These are phyloP conservation scores for Ptilonorhynchus violaceus DNA, from an alignment of 2,113 vertebrate genomes.

Conservation along the genomic window DNA sequence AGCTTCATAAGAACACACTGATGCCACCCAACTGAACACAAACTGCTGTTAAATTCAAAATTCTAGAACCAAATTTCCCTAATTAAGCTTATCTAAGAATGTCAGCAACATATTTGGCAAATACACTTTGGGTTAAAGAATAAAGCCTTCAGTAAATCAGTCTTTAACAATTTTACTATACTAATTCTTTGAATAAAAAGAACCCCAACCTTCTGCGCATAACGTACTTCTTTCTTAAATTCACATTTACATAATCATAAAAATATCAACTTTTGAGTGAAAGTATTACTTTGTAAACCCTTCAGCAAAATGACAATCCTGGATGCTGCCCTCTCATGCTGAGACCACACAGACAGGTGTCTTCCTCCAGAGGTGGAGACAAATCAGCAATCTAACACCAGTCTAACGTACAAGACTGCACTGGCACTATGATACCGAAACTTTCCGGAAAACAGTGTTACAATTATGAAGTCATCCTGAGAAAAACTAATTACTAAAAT, in stretches of 20 bases:
- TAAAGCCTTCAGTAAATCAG: not conserved
- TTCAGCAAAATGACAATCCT: not conserved
- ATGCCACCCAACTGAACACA: not conserved
- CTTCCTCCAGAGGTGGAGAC: not conserved
- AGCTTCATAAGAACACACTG: not conserved
- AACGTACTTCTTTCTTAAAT: not conserved
- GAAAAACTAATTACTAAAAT: not conserved
- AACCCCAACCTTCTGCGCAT: not conserved
- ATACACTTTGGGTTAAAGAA: not conserved
- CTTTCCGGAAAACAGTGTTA: not conserved
- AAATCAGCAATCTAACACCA: not conserved
- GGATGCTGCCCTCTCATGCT: not conserved
- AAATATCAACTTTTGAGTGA: not conserved
- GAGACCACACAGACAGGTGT: not conserved
- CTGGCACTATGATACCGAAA: not conserved
- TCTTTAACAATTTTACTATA: not conserved
- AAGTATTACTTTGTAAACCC: not conserved
- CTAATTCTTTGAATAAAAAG: not conserved
- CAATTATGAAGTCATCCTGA: not conserved
- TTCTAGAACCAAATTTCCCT: not conserved
- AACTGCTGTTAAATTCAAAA: not conserved
- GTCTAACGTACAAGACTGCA: not conserved
- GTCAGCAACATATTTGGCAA: not conserved
- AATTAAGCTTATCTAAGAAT: not conserved
- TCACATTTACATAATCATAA: not conserved